Conservation (phyloP, 1,140 invertebrate species). For the Apis mellifera region DNA sequence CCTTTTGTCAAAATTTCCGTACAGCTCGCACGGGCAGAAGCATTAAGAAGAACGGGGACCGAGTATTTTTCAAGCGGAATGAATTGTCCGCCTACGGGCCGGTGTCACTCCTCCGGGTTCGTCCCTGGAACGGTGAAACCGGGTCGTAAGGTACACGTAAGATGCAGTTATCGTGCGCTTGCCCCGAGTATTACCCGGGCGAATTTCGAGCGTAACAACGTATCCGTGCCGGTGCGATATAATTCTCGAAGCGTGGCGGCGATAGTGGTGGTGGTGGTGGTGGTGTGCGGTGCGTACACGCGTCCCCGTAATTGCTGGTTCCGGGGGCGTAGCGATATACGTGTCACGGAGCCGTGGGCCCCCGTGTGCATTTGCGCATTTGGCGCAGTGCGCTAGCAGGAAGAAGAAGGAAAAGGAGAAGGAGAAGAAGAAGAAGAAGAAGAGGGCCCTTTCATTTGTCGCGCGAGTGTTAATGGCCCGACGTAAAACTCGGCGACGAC, state of each 20-base stretch:
- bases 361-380: constrained; percentile 45
- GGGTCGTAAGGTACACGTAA: constrained; percentile 62
- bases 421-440: too few species aligned
- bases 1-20: not conserved
- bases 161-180: constrained; percentile 60
- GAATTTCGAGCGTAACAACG: constrained; percentile 63
- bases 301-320: constrained; percentile 63
- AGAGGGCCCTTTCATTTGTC: constrained; percentile 70
- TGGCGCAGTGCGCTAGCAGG: constrained; percentile 55
- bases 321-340: constrained; percentile 59
- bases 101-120: constrained; percentile 44
- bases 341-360: constrained; percentile 12
- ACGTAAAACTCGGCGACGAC: constrained; percentile 67
- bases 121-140: constrained; percentile 55
- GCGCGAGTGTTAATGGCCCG: constrained; percentile 73
- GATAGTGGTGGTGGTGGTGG: not conserved
- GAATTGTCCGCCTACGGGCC: constrained; percentile 58
- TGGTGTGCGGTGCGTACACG: constrained; percentile 32
- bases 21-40: not conserved
- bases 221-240: constrained; percentile 58
- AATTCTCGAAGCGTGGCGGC: constrained; percentile 49
- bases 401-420: too few species aligned
- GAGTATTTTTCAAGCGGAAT: constrained; percentile 47
- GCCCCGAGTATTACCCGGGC: constrained; percentile 55
- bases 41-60: constrained; percentile 28